These are phyloP conservation scores for Urechis unicinctus DNA, from an alignment of 2,888 invertebrate genomes.

Conservation along the genomic window DNA sequence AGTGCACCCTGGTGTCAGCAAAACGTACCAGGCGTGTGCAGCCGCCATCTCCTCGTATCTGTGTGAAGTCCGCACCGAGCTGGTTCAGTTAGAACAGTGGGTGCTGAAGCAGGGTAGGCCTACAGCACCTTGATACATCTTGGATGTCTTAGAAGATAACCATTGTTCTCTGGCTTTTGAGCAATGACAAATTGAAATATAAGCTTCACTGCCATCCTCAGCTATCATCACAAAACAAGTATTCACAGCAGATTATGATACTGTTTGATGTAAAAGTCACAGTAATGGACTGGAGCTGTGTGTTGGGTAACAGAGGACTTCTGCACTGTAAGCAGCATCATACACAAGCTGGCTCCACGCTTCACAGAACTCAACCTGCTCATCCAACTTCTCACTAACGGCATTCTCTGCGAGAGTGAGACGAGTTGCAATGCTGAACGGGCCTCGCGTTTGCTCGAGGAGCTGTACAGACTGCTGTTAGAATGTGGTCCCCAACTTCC, in stretches of 20 bases:
- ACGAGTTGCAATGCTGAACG: constrained; percentile 24
- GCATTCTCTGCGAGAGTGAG: constrained; percentile 20
- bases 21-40: constrained; percentile 42
- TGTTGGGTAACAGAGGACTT: constrained; percentile 31
- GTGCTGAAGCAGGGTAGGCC: constrained; percentile 39
- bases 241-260: too few relatives aligned
- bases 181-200: too few relatives aligned
- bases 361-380: constrained; percentile 23
- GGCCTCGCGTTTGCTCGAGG: constrained; percentile 30
- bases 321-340: constrained; percentile 24
- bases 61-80: constrained; percentile 22
- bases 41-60: constrained; percentile 30
- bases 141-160: too few relatives aligned
- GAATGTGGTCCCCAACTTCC: too few relatives aligned
- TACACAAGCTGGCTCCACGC: constrained; percentile 21
- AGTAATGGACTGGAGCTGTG: too few relatives aligned
- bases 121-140: too few relatives aligned
- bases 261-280: too few relatives aligned
- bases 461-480: constrained; percentile 29
- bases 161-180: too few relatives aligned
- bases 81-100: constrained; percentile 28
- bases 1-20: constrained; percentile 9
- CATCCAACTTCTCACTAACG: constrained; percentile 19
- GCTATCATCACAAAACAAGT: too few relatives aligned
- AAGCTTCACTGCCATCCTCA: too few relatives aligned